Percentiles rank a stretch among this genome's conserved stretches.
Evolutionary conservation across 1,140 invertebrate genomes (phyloP).

Genomic region (Drosophila carrolli): DNA sequence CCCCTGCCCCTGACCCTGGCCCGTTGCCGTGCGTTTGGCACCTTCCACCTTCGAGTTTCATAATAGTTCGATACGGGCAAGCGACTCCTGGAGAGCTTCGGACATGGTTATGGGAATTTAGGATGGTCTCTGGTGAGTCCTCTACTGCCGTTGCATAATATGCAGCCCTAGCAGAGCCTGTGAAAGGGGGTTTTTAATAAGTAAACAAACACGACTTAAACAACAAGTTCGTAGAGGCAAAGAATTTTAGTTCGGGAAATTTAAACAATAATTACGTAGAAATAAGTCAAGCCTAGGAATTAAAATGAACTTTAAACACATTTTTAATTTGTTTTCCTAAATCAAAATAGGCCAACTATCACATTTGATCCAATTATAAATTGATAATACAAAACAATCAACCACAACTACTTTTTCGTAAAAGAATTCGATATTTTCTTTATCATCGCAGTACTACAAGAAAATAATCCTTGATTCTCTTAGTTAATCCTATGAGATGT

Average conservation of each 20-base stretch:
- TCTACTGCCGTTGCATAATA: conserved; percentile 61
- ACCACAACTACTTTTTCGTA: too few species aligned
- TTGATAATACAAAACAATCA: background rate
- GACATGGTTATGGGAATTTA: conserved; percentile 39
- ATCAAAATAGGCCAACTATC: too few species aligned
- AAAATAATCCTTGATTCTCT: background rate
- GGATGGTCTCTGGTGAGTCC: conserved; percentile 10
- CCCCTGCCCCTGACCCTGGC: conserved; percentile 42
- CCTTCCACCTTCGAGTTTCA: conserved; percentile 75
- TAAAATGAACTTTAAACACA: too few species aligned
- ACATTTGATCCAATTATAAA: background rate
- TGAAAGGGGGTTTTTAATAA: background rate
- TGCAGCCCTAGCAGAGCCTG: background rate
- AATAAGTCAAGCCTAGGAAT: too few species aligned
- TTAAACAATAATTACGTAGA: too few species aligned
- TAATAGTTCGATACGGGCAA: conserved; percentile 61
- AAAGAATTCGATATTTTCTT: background rate
- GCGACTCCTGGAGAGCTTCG: conserved; percentile 44
- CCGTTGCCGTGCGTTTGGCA: conserved; percentile 60
- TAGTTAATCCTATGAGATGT: background rate
- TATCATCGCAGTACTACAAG: too few species aligned
- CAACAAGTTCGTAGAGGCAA: too few species aligned
- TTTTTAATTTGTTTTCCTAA: too few species aligned
- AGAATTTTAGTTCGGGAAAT: too few species aligned
- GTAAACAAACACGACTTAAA: too few species aligned